A percentile compares a stretch with the other conserved stretches of the same genome.
Conservation (phyloP, 1,140 invertebrate species). For the Periplaneta americana region DNA sequence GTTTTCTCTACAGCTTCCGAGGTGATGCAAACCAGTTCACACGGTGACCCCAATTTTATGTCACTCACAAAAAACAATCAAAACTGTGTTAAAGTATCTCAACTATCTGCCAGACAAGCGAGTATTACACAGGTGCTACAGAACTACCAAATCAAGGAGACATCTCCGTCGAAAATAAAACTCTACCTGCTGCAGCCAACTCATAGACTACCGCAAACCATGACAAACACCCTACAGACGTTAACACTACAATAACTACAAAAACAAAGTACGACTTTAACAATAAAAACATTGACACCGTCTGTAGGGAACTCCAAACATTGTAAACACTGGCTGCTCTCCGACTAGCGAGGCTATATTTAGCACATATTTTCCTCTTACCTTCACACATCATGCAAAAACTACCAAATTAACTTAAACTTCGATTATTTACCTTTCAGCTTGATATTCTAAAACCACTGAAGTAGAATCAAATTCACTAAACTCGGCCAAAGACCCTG, state of each 20-base stretch:
- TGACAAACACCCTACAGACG: neutral
- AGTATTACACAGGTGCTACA: neutral
- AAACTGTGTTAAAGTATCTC: neutral
- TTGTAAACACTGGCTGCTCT: neutral
- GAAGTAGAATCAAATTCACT: conserved; percentile 51
- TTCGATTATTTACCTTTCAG: conserved; percentile 37
- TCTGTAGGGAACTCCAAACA: neutral
- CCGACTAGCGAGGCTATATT: neutral
- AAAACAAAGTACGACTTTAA: neutral
- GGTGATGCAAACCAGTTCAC: neutral
- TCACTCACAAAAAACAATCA: neutral
- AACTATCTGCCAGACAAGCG: neutral
- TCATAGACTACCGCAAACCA: neutral
- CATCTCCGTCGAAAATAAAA: neutral
- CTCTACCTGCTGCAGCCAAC: neutral
- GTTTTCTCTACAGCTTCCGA: neutral
- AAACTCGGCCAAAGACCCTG: conserved; percentile 47
- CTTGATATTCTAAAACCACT: conserved; percentile 43
- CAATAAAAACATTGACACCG: neutral
- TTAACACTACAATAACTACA: neutral
- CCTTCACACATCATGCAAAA: neutral
- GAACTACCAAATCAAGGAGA: neutral
- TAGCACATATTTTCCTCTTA: neutral
- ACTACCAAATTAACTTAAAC: neutral
- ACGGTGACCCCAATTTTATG: neutral